A percentile compares a stretch with the other conserved stretches of the same genome.
phyloP scores from a whole-genome alignment of 2,888 invertebrate species.

The Tillus elongatus region DNA sequence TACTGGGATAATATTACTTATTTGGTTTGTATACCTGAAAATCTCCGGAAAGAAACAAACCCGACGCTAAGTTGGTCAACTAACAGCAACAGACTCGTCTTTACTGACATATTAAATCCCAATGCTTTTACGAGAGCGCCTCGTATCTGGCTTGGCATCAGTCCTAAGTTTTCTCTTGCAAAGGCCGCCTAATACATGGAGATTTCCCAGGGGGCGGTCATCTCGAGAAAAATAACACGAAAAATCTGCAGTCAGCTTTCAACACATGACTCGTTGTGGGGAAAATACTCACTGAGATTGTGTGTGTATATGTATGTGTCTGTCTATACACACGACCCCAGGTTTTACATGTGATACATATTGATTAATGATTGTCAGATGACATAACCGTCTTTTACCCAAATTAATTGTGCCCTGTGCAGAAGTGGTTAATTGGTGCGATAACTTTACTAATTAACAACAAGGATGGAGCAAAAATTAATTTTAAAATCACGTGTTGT shows the following conservation, averaged over 20 bases:
- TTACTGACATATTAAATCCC: conserved; percentile 28
- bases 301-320: conserved; percentile 10
- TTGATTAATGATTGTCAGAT: too few relatives aligned
- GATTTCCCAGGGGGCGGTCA: conserved; percentile 33
- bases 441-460: too few relatives aligned
- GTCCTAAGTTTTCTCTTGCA: conserved; percentile 26
- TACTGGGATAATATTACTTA: too few relatives aligned
- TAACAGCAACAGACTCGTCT: background rate
- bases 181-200: conserved; percentile 31
- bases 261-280: conserved; percentile 24
- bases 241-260: conserved; percentile 28
- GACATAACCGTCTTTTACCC: too few relatives aligned
- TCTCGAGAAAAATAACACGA: conserved; percentile 30
- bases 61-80: background rate
- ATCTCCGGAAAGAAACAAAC: conserved; percentile 1
- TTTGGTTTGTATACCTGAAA: too few relatives aligned
- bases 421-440: too few relatives aligned
- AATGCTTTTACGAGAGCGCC: conserved; percentile 29
- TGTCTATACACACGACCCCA: too few relatives aligned
- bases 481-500: too few relatives aligned
- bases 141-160: conserved; percentile 18
- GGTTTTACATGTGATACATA: too few relatives aligned
- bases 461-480: too few relatives aligned
- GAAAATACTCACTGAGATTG: conserved; percentile 15
- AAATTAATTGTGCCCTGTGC: too few relatives aligned